These are phyloP conservation scores for Phalera bucephala DNA, from an alignment of 2,888 invertebrate species.

Conservation along the genomic window DNA sequence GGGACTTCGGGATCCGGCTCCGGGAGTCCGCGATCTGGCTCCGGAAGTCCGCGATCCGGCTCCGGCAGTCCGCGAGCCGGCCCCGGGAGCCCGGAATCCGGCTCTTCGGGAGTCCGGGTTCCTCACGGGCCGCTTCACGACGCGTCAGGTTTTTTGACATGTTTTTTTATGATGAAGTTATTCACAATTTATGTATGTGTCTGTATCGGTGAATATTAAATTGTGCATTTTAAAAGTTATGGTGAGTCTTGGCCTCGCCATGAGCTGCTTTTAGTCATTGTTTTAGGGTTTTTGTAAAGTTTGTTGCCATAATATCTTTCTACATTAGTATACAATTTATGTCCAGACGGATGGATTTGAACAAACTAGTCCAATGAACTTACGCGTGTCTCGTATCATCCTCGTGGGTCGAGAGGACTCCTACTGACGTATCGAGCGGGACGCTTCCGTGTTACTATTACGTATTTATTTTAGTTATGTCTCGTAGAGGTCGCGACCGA, in stretches of 20 bases:
- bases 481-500: constrained; percentile 30
- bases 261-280: constrained; percentile 82
- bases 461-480: constrained; percentile 66
- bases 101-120: no score
- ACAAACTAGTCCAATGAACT: constrained; percentile 79
- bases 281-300: constrained; percentile 83
- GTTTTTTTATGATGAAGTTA: constrained; percentile 81
- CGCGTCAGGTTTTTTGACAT: constrained; percentile 76
- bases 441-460: constrained; percentile 55
- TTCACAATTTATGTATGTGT: constrained; percentile 82
- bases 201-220: constrained; percentile 82
- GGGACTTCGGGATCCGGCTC: no score
- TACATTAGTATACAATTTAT: constrained; percentile 79
- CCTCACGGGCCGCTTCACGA: constrained; percentile 52
- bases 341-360: constrained; percentile 79
- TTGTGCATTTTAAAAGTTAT: constrained; percentile 80
- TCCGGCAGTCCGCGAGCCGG: no score
- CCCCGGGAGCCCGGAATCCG: no score
- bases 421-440: constrained; percentile 45
- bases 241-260: constrained; percentile 71
- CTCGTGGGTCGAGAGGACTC: constrained; percentile 51
- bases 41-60: no score
- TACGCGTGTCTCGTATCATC: constrained; percentile 53
- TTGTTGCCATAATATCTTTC: constrained; percentile 83
- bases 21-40: no score